A percentile compares a stretch with the other conserved stretches of the same genome.
phyloP scores from a whole-genome alignment of 1,140 invertebrate species.

The Episyrphus balteatus region DNA sequence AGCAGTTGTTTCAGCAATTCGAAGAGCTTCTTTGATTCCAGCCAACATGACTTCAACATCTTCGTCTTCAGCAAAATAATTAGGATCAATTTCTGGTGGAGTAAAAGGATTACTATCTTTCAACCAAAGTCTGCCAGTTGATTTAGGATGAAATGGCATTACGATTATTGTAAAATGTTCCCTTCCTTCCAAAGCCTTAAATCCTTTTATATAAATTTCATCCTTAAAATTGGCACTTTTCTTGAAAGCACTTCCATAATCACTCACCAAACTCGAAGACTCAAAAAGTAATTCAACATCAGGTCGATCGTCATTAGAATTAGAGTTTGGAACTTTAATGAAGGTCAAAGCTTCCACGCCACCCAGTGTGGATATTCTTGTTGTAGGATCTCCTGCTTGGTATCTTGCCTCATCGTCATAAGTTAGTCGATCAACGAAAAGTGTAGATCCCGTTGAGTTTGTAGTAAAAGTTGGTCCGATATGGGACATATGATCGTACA shows the following conservation, averaged over 20 bases:
- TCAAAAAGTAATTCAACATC: constrained; percentile 54
- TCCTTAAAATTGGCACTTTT: constrained; percentile 43
- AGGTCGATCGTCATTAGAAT: constrained; percentile 40
- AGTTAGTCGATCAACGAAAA: constrained; percentile 9
- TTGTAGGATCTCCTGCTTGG: constrained; percentile 33
- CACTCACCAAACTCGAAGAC: constrained; percentile 44
- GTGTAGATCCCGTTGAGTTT: constrained; percentile 21
- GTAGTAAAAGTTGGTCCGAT: constrained; percentile 44
- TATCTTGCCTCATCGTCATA: constrained; percentile 11
- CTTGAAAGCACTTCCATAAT: constrained; percentile 48
- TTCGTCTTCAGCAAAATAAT: constrained; percentile 54
- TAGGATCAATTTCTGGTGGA: constrained; percentile 60
- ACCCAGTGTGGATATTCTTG: constrained; percentile 38
- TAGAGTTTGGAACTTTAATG: constrained; percentile 45
- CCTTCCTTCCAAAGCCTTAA: constrained; percentile 40
- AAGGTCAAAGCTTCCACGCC: constrained; percentile 49
- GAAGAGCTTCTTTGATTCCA: constrained; percentile 51
- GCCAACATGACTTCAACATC: constrained; percentile 57
- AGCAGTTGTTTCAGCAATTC: constrained; percentile 45
- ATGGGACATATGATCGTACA: constrained; percentile 59
- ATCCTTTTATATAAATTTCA: constrained; percentile 46
- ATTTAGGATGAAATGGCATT: constrained; percentile 63
- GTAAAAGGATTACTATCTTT: constrained; percentile 58
- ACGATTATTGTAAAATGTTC: constrained; percentile 56
- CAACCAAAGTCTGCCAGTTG: constrained; percentile 54